Base-by-base conservation (phyloP, 2,888 invertebrate species). In the Listrodromus nycthemerus region DNA sequence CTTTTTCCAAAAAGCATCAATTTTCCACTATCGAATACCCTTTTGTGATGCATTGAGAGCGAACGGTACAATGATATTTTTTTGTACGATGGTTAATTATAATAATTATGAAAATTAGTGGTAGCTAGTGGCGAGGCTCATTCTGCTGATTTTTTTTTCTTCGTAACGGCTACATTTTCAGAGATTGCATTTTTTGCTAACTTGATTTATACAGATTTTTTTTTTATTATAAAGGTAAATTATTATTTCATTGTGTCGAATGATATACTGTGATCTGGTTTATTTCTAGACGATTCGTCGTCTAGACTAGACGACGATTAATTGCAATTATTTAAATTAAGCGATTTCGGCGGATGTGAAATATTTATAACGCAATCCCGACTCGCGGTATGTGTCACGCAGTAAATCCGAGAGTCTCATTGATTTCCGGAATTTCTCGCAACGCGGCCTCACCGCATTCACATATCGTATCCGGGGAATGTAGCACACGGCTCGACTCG, bases 351-450 rank as follows among this genome's bases (percentile, higher is more conserved):
- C n/a, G 61, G 8, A 7, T 63, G 21, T 7, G 63, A 16, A 45
- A 13, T 37, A 33, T 55, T 24, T 24, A 37, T 33, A 63, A 10
- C 63, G 37, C 37, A 55, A 63, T 63, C 33, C 19, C n/a, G 30
- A 30, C n/a, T 55, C 65, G 30, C 37, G 33, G 45, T 58, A 16
- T 76, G 70, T 70, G 81, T 71, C 81, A 76, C 41, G 45, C 21
- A 16, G 55, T 70, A 63, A 75, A 76, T 74, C 33, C 27, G 55
- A 58, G 67, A 55, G 65, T 21, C 55, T 71, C 81, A 81, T 81
- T 76, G 81, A 81, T 70, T 81, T 76, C 76, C 65, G 81, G 76
- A 76, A 81, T 70, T 81, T 63, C 81, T 52, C 69, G 19, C 65
- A 21, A 30, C 61, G 30, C 37, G 45, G 24, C 5, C 16, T 55